A percentile compares a stretch with the other conserved stretches of the same genome.
These are phyloP conservation scores for Calliopsis andreniformis DNA, from an alignment of 1,140 invertebrate genomes.

Conservation along the genomic window DNA sequence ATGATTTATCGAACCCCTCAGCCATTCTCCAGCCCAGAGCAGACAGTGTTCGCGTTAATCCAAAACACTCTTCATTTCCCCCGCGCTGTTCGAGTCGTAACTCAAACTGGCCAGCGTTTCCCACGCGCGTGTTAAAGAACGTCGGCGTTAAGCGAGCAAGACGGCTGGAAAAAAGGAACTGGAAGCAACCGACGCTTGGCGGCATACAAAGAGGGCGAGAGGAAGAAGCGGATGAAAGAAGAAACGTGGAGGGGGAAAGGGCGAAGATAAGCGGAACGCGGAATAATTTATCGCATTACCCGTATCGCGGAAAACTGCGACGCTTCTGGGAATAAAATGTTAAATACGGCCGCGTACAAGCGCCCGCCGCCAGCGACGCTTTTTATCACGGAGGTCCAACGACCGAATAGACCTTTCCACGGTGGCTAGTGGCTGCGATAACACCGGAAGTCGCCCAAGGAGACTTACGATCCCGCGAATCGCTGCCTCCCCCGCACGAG, in stretches of 20 bases:
- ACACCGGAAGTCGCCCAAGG: neutral
- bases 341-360: constrained; percentile 42
- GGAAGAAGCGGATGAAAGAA: constrained; percentile 37
- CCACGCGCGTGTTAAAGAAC: constrained; percentile 43
- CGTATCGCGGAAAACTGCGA: constrained; percentile 55
- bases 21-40: no score
- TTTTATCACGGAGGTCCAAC: constrained; percentile 54
- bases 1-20: no score
- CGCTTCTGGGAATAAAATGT: constrained; percentile 55
- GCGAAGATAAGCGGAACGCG: constrained; percentile 47
- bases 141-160: constrained; percentile 44
- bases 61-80: neutral
- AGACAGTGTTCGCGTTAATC: neutral
- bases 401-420: constrained; percentile 45
- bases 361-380: constrained; percentile 28
- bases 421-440: constrained; percentile 37
- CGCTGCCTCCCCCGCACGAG: neutral
- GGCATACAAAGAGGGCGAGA: constrained; percentile 23
- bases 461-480: constrained; percentile 1
- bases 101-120: constrained; percentile 27
- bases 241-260: neutral
- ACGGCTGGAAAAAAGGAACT: neutral
- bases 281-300: constrained; percentile 60
- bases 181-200: neutral
- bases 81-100: constrained; percentile 4